Percentiles rank a stretch among this genome's conserved stretches.
Conservation (phyloP, 2,888 invertebrate species). For the Campoplex capitator region DNA sequence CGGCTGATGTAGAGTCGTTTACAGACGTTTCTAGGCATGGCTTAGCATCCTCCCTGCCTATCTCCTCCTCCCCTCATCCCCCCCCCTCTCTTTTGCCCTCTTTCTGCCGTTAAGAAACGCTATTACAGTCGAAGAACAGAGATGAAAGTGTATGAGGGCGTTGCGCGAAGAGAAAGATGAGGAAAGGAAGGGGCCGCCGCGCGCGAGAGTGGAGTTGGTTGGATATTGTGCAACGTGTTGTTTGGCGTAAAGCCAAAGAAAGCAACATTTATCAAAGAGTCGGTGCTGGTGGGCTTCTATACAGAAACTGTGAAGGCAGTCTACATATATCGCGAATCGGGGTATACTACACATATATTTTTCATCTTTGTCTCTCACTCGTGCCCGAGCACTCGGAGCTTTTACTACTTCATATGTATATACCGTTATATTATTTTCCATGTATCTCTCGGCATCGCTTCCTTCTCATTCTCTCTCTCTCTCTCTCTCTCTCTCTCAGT, state of each 20-base stretch:
- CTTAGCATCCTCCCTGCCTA: constrained; percentile 62
- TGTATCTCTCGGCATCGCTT: constrained; percentile 53
- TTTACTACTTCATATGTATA: constrained; percentile 46
- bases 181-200: constrained; percentile 22
- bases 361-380: constrained; percentile 53
- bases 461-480: constrained; percentile 41
- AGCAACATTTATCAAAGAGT: constrained; percentile 80
- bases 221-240: constrained; percentile 79
- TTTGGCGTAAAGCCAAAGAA: constrained; percentile 79
- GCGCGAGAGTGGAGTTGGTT: constrained; percentile 50
- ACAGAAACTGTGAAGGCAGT: constrained; percentile 41
- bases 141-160: constrained; percentile 42
- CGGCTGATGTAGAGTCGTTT: constrained; percentile 19
- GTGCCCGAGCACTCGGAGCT: constrained; percentile 20
- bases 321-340: constrained; percentile 38
- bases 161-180: constrained; percentile 55
- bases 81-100: constrained; percentile 2
- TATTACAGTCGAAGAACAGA: constrained; percentile 49
- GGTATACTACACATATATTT: constrained; percentile 38
- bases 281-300: constrained; percentile 53
- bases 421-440: constrained; percentile 60
- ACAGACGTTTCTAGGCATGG: constrained; percentile 56
- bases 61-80: too few species aligned
- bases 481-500: constrained; percentile 36
- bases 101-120: constrained; percentile 32